Evolutionary conservation across 2,888 invertebrate species (phyloP).

Genomic region (Oscheius myriophilus): DNA sequence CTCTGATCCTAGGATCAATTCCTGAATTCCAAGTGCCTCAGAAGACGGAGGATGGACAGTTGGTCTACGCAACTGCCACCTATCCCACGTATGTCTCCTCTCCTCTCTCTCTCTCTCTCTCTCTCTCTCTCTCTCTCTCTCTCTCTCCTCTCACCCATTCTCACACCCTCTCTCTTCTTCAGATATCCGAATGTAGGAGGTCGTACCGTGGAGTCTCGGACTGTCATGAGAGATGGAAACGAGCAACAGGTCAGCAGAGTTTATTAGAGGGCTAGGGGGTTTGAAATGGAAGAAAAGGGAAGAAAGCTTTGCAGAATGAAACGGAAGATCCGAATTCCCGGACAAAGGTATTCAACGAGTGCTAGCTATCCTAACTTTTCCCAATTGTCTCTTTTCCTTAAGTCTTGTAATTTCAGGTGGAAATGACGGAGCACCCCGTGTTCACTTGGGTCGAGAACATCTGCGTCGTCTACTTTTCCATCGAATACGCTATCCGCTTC

Average conservation of each 20-base stretch:
- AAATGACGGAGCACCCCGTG: slow-evolving; percentile 69
- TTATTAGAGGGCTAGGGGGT: neutral
- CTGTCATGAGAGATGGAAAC: slow-evolving; percentile 59
- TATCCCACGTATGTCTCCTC: slow-evolving; percentile 58
- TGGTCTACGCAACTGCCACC: slow-evolving; percentile 56
- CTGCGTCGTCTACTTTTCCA: slow-evolving; percentile 68
- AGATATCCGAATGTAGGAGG: slow-evolving; percentile 61
- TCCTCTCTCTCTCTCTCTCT: no score
- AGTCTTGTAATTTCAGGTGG: slow-evolving; percentile 39
- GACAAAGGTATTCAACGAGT: slow-evolving; percentile 12
- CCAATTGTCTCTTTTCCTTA: neutral
- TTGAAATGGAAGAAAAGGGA: neutral
- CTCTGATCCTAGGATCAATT: slow-evolving; percentile 68
- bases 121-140: no score
- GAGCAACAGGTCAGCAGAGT: slow-evolving; percentile 45
- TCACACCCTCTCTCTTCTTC: neutral
- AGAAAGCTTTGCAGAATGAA: slow-evolving; percentile 18
- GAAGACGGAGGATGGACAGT: slow-evolving; percentile 48
- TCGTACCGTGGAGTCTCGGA: slow-evolving; percentile 58
- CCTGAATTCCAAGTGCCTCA: slow-evolving; percentile 69
- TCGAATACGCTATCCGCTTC: slow-evolving; percentile 67
- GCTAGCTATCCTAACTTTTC: slow-evolving; percentile 3
- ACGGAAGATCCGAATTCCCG: slow-evolving; percentile 5
- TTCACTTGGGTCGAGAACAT: slow-evolving; percentile 70
- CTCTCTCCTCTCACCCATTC: no score